Evolutionary conservation across 53 echinoderm and acorn worm genomes (phyloP).

Genomic region (Mesocentrotus franciscanus): DNA sequence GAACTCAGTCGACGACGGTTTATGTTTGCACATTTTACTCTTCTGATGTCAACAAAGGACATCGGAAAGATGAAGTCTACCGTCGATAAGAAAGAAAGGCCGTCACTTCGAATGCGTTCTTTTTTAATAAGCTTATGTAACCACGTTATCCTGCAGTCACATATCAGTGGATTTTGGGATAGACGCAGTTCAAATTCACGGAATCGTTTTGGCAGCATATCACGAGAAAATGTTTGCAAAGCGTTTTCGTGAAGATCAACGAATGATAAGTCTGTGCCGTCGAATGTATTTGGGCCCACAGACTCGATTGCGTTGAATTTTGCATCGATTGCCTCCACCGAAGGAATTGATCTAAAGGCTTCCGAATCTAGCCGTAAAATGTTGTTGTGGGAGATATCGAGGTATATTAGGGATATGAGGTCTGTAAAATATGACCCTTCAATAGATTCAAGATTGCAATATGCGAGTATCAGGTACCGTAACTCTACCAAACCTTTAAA

Average conservation of each 20-base stretch:
- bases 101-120: not conserved
- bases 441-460: not conserved
- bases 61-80: not conserved
- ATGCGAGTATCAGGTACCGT: not conserved
- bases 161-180: not conserved
- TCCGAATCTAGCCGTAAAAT: not conserved
- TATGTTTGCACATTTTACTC: not conserved
- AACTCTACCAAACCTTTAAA: not conserved
- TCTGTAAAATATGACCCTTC: not conserved
- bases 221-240: not conserved
- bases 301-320: not conserved
- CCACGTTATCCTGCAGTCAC: not conserved
- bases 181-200: conserved; percentile 1
- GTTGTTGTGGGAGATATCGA: not conserved
- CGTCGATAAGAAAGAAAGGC: not conserved
- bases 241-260: not conserved
- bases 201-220: not conserved
- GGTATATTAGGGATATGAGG: not conserved
- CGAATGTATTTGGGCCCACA: not conserved
- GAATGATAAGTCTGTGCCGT: not conserved
- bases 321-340: not conserved
- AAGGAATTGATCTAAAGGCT: not conserved
- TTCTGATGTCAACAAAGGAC: not conserved
- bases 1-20: not conserved
- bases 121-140: not conserved